Base-by-base conservation (phyloP, 2,888 invertebrate species). In the Cryptocephalus moraei region DNA sequence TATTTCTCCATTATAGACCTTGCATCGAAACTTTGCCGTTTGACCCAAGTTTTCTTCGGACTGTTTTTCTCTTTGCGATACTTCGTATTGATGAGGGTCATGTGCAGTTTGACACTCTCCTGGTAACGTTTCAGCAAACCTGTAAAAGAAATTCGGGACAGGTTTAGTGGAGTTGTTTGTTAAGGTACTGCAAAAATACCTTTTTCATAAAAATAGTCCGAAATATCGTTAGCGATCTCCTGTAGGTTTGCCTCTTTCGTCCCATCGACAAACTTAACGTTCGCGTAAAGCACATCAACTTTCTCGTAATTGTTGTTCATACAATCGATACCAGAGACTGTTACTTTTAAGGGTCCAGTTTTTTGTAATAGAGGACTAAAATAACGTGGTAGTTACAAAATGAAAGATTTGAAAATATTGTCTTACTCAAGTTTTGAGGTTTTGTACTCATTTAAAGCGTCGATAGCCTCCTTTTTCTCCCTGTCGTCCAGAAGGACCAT, bases 271-370 rank as follows among this genome's bases (percentile, higher is more conserved):
- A 71, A 58, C 46, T 63, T 58, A 9, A 90, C 78, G 62, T 79
- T 77, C 0, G 82, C 90, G 69, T 88, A 96, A 3, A 96, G 67
- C n/a, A 96, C 81, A 62, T 84, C 72, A 0, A 86, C 84, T 49
- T 82, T 78, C 45, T 77, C 73, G 1, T 90, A 86, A 67, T 95
- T 91, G 65, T 91, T 89, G 64, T 92, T 91, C 91, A 94, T 91
- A 60, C 86, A 88, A 48, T 89, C 86, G 10, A 94, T 64, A 1
- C 92, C 93, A 60, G 76, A 73, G n/a, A 89, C 58, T 51, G 73
- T 69, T n/a, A 89, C 67, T 55, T 70, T 74, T 22, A 66, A 48
- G n/a, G 61, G 59, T 9, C 63, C 65, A 33, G 45, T 53, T 52
- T 56, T 58, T 46, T 53, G 39, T 10, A 65, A 41, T 6, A 65